Percentiles rank a stretch among this genome's conserved stretches.
Evolutionary conservation across 2,113 vertebrate species (phyloP).

Genomic region (Cynopterus brachyotis): DNA sequence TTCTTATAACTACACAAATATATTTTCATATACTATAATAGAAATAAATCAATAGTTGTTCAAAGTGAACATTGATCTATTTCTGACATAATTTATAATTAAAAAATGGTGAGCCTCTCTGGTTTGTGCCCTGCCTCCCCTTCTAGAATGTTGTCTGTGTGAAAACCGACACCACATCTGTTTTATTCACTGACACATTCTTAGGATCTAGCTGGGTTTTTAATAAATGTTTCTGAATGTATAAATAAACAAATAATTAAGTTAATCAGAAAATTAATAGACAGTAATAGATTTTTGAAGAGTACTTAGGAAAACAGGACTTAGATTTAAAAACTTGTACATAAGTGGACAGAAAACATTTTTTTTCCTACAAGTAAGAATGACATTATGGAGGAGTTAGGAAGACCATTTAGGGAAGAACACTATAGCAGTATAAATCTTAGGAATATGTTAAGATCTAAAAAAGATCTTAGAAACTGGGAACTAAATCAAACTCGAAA

Average conservation of each 20-base stretch:
- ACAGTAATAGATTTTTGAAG: not conserved
- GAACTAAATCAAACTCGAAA: constrained; percentile 40
- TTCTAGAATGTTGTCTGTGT: not conserved
- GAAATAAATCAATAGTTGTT: not conserved
- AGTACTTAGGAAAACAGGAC: not conserved
- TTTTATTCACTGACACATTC: not conserved
- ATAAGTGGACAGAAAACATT: not conserved
- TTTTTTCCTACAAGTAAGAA: not conserved
- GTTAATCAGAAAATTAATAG: not conserved
- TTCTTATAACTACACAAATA: not conserved
- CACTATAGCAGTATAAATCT: too few relatives aligned
- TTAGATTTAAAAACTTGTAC: not conserved
- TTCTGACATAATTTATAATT: not conserved
- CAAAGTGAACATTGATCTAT: not conserved
- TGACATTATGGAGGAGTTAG: not conserved
- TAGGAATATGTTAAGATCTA: not conserved
- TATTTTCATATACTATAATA: not conserved
- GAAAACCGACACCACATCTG: not conserved
- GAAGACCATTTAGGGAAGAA: not conserved
- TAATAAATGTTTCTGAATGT: not conserved
- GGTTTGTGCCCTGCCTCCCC: not conserved
- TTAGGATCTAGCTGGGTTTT: not conserved
- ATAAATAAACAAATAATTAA: not conserved
- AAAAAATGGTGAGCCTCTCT: not conserved
- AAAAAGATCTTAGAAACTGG: not conserved